Conservation (phyloP, 2,113 vertebrate genomes). For the Pandion haliaetus region DNA sequence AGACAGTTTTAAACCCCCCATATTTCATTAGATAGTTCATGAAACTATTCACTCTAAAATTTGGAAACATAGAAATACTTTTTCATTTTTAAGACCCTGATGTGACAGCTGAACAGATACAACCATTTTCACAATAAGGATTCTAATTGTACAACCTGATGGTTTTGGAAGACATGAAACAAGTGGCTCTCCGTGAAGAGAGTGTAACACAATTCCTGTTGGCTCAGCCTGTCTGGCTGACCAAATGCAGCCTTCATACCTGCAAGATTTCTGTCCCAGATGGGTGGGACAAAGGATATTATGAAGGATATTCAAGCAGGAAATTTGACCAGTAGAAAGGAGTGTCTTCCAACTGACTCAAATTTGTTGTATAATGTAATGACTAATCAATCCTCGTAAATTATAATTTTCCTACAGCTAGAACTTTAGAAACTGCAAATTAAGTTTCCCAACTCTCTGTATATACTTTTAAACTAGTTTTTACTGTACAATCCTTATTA, state of each 20-base stretch:
- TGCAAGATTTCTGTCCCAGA: not conserved
- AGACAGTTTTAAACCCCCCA: not conserved
- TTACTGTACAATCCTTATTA: not conserved
- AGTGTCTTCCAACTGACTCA: not conserved
- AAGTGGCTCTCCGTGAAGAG: not conserved
- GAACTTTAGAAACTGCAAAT: not conserved
- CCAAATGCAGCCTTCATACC: not conserved
- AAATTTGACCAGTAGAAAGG: not conserved
- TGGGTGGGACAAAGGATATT: too few species aligned
- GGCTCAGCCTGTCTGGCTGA: not conserved
- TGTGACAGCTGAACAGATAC: not conserved
- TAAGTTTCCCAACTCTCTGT: not conserved
- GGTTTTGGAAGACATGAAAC: not conserved
- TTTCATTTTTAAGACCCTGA: not conserved
- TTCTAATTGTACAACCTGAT: not conserved
- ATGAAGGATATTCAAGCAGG: not conserved
- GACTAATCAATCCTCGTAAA: not conserved
- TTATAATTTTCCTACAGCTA: not conserved
- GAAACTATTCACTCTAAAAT: not conserved
- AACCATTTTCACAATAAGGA: not conserved
- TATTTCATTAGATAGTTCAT: not conserved
- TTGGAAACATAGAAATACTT: not conserved
- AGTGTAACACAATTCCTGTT: not conserved
- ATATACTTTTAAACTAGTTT: not conserved
- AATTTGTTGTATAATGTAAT: not conserved